Conservation (phyloP, 2,113 vertebrate genomes). For the Antigone vipio region DNA sequence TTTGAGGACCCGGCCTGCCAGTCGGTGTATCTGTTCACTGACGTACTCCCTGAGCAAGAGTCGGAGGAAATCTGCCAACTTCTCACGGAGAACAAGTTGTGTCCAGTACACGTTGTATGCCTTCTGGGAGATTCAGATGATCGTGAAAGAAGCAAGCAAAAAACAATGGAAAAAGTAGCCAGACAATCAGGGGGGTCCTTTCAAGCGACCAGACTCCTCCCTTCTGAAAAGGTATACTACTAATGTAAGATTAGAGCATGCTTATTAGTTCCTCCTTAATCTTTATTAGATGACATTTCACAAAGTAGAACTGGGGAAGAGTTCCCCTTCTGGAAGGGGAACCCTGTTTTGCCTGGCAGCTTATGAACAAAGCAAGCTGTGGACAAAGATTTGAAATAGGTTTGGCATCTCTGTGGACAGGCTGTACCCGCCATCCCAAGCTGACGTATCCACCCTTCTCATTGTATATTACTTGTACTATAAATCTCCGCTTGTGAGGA, state of each 20-base stretch:
- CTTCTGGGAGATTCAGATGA: not conserved
- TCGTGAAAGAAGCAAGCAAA: not conserved
- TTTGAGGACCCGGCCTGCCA: not conserved
- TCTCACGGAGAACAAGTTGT: not conserved
- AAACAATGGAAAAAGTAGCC: not conserved
- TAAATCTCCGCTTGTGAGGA: not conserved
- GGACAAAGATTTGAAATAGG: not conserved
- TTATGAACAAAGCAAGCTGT: not conserved
- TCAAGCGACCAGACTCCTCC: not conserved
- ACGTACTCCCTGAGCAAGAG: not conserved
- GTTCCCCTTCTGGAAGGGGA: not conserved
- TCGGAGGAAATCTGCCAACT: not conserved
- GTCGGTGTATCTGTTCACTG: not conserved
- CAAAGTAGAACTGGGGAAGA: not conserved
- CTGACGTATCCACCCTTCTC: not conserved
- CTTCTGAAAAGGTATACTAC: conserved; percentile 3
- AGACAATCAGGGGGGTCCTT: not conserved
- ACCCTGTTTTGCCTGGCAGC: not conserved
- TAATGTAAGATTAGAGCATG: not conserved
- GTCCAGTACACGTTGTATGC: not conserved
- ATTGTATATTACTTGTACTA: not conserved
- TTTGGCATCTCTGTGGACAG: not conserved
- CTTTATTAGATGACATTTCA: not conserved
- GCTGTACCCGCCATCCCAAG: not conserved
- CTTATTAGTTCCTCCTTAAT: not conserved